phyloP scores from a whole-genome alignment of 1,140 invertebrate species.

The Caligus rogercresseyi region DNA sequence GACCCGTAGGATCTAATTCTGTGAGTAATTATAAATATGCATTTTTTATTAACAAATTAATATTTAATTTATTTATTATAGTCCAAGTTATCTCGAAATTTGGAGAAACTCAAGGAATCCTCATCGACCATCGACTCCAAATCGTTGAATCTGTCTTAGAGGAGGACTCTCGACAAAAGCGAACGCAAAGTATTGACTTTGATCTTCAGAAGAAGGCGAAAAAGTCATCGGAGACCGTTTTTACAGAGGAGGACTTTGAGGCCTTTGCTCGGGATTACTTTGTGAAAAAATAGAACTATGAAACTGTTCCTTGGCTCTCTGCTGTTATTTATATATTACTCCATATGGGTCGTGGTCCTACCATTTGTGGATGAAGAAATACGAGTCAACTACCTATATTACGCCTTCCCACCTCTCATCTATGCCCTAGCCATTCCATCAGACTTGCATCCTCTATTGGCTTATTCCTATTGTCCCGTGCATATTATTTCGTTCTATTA shows the following conservation, averaged over 20 bases:
- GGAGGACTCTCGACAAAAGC: neutral
- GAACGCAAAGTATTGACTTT: neutral
- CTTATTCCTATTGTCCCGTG: conserved; percentile 30
- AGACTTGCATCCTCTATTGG: neutral
- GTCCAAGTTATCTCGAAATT: neutral
- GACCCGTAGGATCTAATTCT: too few relatives aligned
- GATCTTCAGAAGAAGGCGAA: neutral
- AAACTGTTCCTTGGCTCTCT: neutral
- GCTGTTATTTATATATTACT: neutral
- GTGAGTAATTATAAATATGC: too few relatives aligned
- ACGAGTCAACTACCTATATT: neutral
- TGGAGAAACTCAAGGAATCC: neutral
- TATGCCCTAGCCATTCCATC: neutral
- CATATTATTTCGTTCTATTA: neutral
- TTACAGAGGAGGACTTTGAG: neutral
- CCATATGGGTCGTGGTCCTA: neutral
- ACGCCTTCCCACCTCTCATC: neutral
- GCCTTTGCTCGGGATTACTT: neutral
- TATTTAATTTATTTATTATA: neutral
- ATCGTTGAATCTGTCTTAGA: neutral
- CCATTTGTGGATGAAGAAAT: neutral
- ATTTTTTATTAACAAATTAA: too few relatives aligned
- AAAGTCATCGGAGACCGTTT: neutral
- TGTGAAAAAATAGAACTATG: neutral
- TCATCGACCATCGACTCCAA: neutral